Evolutionary conservation across 2,797 vertebrate species (phyloP), one percentile per base, ranked within the genome.

Genomic region (Arvicola amphibius): DNA sequence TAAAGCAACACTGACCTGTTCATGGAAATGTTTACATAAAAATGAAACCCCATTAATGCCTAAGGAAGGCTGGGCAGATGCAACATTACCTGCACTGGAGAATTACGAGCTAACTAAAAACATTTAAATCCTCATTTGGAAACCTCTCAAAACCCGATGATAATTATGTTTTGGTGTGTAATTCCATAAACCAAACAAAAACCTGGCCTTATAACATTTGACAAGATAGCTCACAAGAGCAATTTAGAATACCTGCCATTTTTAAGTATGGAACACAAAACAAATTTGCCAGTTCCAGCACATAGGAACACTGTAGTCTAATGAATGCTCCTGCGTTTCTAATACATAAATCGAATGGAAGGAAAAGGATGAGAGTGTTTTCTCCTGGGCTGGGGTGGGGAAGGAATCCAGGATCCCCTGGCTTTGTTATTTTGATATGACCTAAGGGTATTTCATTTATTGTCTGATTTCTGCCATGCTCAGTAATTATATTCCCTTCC

Each of bases 401-500:
- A 76, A 48, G 65, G 71, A 56, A 65, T 43, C 34, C 73, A 83
- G 48, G 80, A 56, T 85, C 86, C 78, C 71, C 34, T 9, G 78
- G 83, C 61, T 94, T 91, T 85, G 65, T 97, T 51, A 96, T 94
- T 98, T 97, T 97, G 63, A 91, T 94, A 48, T 95, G 71, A 98
- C 86, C 97, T 98, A 29, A 93, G 96, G 81, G 95, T 96, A 14
- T 98, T 98, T 98, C 79, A 23, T 98, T 98, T 93, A 92, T 81
- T 98, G 94, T 87, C 51, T 98, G 95, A 97, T 97, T 98, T 98
- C 83, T 98, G 8, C 92, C 87, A 97, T 98, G 90, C 97, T 98
- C 96, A 98, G 98, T 98, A 98, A 98, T 98, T 87, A 98, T 98
- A 97, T 98, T 99, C 98, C 98, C 98, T 98, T 98, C 98, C 98